Percentiles rank a stretch among this genome's conserved stretches.
phyloP scores from a whole-genome alignment of 2,888 invertebrate genomes.

The Leucoptera coffeella region DNA sequence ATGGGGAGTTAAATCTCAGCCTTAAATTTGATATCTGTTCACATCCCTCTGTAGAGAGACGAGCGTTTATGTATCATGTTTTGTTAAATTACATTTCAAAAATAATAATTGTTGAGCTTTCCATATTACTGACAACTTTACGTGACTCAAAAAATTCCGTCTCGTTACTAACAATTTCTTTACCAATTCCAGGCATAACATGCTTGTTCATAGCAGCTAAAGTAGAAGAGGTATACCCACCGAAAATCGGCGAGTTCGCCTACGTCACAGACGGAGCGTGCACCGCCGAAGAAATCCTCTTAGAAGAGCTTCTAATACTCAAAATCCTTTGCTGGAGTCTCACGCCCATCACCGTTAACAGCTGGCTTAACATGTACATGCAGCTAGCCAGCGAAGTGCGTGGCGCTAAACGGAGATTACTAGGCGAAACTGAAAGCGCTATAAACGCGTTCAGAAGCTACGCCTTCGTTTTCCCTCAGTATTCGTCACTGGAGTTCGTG shows the following conservation, averaged over 20 bases:
- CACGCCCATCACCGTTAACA: slow-evolving; percentile 83
- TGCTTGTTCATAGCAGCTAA: slow-evolving; percentile 93
- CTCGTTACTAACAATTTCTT: too few species aligned
- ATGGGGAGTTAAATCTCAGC: too few species aligned
- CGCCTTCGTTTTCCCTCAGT: slow-evolving; percentile 81
- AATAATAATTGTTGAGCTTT: too few species aligned
- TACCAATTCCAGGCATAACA: slow-evolving; percentile 80
- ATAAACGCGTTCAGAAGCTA: slow-evolving; percentile 39
- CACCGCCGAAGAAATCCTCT: slow-evolving; percentile 73
- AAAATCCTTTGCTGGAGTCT: slow-evolving; percentile 83
- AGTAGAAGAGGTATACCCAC: slow-evolving; percentile 97
- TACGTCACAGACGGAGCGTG: slow-evolving; percentile 98
- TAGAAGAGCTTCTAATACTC: slow-evolving; percentile 70
- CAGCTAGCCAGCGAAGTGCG: slow-evolving; percentile 60
- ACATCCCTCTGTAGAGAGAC: too few species aligned
- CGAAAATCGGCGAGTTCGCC: slow-evolving; percentile 90
- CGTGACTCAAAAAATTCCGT: too few species aligned
- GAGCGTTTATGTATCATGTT: too few species aligned
- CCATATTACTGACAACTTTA: too few species aligned
- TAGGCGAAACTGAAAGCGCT: slow-evolving; percentile 25
- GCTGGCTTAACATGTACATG: slow-evolving; percentile 92
- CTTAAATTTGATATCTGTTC: too few species aligned
- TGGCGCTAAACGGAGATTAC: slow-evolving; percentile 20
- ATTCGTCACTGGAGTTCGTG: slow-evolving; percentile 78
- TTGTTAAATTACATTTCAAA: too few species aligned